Base-by-base conservation (phyloP, 2,797 vertebrate genomes). In the Dendrocincla tyrannina region DNA sequence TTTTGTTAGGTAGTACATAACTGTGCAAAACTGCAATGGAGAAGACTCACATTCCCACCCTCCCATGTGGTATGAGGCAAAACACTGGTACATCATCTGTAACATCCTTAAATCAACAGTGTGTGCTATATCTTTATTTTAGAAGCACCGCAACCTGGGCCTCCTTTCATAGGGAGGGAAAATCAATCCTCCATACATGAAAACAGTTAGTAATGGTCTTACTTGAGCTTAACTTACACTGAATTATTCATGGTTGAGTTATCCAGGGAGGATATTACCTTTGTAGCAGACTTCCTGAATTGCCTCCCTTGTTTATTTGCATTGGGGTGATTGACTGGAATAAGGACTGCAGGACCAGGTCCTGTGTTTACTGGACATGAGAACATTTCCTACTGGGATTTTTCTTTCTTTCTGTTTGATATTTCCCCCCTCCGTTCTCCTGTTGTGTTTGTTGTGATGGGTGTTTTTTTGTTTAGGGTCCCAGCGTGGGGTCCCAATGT, bases 201-300 rank as follows among this genome's bases (percentile, higher is more conserved):
- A 82, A 96, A 82, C 85, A 82, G 86, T 95, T 95, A 91, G 91
- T 85, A 95, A 75, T 69, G 64, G 85, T 83, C 37, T 94, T 85
- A 50, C 35, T 59, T 80, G 75, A 76, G 90, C 79, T 88, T 94
- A 91, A 85, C 44, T 69, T 83, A 23, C 5, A 47, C 44, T 89
- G 88, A 93, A 93, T 96, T 92, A 94, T 91, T 95, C 69, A 81
- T 88, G 67, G 56, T 32, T 79, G 64, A 88, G 56, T 83, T 95
- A 89, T 59, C 68, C 85, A 88, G 32, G 68, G 85, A 49, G 59
- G 93, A 32, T 37, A 69, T 47, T 85, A 91, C 72, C 44, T 89
- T 59, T 70, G 79, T 52, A 83, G 52, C 35, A 56, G 68, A 9
- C 68, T 69, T 63, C 39, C 73, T 67, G 68, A 47, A 62, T 70